Base-by-base conservation (phyloP, 2,113 vertebrate species). In the Misgurnus anguillicaudatus region DNA sequence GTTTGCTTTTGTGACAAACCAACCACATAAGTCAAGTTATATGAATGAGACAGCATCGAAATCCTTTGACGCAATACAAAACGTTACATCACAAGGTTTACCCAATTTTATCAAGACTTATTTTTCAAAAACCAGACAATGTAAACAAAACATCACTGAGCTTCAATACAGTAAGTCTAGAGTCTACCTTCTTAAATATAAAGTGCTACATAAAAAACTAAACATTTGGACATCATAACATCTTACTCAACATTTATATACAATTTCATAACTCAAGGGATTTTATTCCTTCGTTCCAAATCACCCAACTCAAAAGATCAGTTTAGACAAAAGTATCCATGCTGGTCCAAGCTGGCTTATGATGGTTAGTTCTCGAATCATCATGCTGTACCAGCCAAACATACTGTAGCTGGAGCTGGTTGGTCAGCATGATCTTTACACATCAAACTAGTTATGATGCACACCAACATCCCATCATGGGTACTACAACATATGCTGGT, bases 81-180 rank as follows among this genome's bases (percentile, higher is more conserved):
- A 64, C 60, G 60, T 64, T 45, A 64, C 74, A 51, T 64, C 61
- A 76, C 73, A 75, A 75, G 21, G 36, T 38, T 57, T 57, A 57
- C 53, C 19, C 53, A n/a, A 57, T 19, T 57, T 61, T 24, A 62
- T 48, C 14, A 58, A 60, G 10, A 14, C 4, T 21, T 13, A n/a
- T 58, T 58, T 51, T 41, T 9, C 17, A 45, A 62, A 62, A 75
- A 75, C 41, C 72, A 9, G 21, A 75, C 21, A 47, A 31, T 62
- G 72, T 75, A 75, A 75, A 75, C 72, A 75, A 62, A 75, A 48
- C 55, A 73, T 58, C 14, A 57, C 19, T n/a, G 72, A 75, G 14
- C 72, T 62, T 9, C 41, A 21, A 47, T 62, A 57, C 17, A 57
- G 13, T 16, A 39, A 74, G 16, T 62, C 42, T 75, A 75, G 19